These are phyloP conservation scores for Cotesia typhae DNA, from an alignment of 1,140 invertebrate genomes.

Conservation along the genomic window DNA sequence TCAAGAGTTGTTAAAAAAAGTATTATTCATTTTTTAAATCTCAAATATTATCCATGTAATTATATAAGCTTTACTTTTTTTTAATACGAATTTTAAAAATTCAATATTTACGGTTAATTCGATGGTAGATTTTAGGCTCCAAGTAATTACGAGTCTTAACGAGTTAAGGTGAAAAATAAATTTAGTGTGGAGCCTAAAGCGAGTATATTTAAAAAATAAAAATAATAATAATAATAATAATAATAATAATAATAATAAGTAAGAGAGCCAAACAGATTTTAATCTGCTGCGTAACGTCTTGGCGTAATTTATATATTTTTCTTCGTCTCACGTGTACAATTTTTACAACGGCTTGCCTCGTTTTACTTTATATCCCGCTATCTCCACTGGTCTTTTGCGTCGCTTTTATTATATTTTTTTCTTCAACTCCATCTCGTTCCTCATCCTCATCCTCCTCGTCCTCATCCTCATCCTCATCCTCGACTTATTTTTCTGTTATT, in stretches of 20 bases:
- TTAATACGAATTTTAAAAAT: background rate
- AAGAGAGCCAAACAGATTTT: constrained; percentile 9
- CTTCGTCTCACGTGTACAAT: background rate
- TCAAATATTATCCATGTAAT: too few relatives aligned
- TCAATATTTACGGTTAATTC: constrained; percentile 1
- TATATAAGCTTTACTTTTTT: constrained; percentile 18
- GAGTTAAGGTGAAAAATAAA: constrained; percentile 22
- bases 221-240: too few relatives aligned
- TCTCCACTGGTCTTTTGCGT: constrained; percentile 14
- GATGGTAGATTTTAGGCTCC: too few relatives aligned
- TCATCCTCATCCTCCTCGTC: constrained; percentile 26
- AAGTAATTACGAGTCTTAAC: constrained; percentile 21
- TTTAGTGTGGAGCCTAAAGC: background rate
- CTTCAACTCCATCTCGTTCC: background rate
- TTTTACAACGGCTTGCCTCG: background rate
- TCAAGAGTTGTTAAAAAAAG: constrained; percentile 39
- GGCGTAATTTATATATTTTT: constrained; percentile 9
- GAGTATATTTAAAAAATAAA: too few relatives aligned
- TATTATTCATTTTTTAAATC: constrained; percentile 2
- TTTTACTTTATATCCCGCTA: background rate
- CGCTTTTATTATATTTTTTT: constrained; percentile 13
- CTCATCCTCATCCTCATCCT: constrained; percentile 25
- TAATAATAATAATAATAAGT: background rate
- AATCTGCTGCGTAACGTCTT: constrained; percentile 16
- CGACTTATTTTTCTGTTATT: constrained; percentile 33